Base-by-base conservation (phyloP, 2,888 invertebrate species). In the Leptothorax acervorum region DNA sequence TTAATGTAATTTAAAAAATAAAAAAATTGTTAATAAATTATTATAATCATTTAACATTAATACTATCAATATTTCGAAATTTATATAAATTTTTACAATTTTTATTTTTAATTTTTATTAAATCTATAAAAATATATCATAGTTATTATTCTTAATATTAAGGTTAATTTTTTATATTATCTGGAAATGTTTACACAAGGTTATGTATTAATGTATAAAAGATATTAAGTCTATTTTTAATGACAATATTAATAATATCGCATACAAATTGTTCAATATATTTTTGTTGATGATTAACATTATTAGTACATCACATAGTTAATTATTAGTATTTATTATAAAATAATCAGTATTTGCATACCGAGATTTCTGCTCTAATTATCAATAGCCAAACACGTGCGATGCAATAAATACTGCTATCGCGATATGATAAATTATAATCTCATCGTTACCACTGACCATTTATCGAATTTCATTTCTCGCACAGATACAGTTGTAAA, bases 401-500 rank as follows among this genome's bases (percentile, higher is more conserved):
- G 45, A 35, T 23, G 9, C 39, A 39, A 81, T 71, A 81, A 81
- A 81, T 81, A 81, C 12, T 60, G 31, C 39, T 18, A 35, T 70
- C 71, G 39, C n/a, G 48, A 81, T 81, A 81, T 81, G 60, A 81
- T 81, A 71, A 71, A 81, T 70, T 79, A 23, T 48, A 60, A 60
- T 18, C 39, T 60, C 60, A 15, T 71, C 71, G 48, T 81, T 81
- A 71, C 48, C 48, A 62, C 57, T 48, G 48, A 39, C 60, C 71
- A 81, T 81, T 81, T 81, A 81, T 79, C 79, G 79, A 79, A 79
- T 81, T 81, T 81, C 60, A 81, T 81, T 81, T 39, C 28, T 60
- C 39, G 71, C 48, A 71, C 79, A 81, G 79, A 81, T 81, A 81
- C 71, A 81, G 71, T 51, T 60, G 71, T 81, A 81, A 81, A 81